Evolutionary conservation across 2,113 vertebrate species (phyloP).

Genomic region (Halcyon malimbica): DNA sequence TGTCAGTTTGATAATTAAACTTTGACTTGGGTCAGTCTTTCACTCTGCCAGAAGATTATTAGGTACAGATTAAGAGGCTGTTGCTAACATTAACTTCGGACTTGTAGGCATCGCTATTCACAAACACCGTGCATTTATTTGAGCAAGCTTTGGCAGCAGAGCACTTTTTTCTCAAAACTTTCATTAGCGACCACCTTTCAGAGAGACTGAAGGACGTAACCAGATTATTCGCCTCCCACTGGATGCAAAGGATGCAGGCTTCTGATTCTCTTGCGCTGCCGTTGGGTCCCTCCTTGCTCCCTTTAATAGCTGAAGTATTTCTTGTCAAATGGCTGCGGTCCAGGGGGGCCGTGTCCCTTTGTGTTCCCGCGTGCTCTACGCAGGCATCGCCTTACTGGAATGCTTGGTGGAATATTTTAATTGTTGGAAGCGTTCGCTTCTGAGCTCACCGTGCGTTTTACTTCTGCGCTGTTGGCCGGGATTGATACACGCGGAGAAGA

Average conservation of each 20-base stretch:
- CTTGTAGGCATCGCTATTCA: neutral
- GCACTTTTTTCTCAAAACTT: constrained; percentile 3
- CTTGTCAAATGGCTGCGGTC: neutral
- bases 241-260: neutral
- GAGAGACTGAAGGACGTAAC: neutral
- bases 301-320: neutral
- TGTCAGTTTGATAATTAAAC: constrained; percentile 11
- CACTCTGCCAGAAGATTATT: constrained; percentile 24
- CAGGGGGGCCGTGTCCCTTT: neutral
- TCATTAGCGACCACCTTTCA: neutral
- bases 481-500: neutral
- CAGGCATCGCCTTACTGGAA: neutral
- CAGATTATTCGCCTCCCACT: neutral
- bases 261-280: neutral
- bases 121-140: neutral
- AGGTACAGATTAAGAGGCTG: neutral
- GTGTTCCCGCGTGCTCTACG: neutral
- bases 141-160: neutral
- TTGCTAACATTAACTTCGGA: neutral
- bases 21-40: constrained; percentile 25
- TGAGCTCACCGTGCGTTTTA: neutral
- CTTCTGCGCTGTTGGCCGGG: neutral
- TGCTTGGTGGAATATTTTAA: neutral
- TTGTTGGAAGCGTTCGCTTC: neutral
- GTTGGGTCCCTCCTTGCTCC: neutral